Conservation (phyloP, 2,797 vertebrate species). For the Euthynnus affinis region DNA sequence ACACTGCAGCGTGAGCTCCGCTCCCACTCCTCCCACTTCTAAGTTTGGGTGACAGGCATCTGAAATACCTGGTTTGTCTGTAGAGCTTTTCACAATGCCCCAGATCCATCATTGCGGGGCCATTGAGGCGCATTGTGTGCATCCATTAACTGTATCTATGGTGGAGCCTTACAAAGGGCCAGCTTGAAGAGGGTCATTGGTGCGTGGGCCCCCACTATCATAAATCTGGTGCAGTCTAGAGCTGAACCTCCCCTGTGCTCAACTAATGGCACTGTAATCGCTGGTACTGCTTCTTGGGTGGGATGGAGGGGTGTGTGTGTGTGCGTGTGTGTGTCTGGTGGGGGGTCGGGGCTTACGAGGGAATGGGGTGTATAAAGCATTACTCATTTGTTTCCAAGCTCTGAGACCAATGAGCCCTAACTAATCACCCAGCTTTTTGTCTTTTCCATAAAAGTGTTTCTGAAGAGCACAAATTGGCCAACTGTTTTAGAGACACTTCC, state of each 20-base stretch:
- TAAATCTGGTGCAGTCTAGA: conserved; percentile 80
- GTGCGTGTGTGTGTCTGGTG: conserved; percentile 11
- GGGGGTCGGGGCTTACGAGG: conserved; percentile 38
- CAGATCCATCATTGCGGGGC: conserved; percentile 78
- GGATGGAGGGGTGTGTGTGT: conserved; percentile 36
- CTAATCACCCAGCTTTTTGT: conserved; percentile 75
- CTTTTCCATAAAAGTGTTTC: conserved; percentile 67
- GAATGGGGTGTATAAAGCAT: conserved; percentile 43
- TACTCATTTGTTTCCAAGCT: conserved; percentile 71
- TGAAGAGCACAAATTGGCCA: conserved; percentile 63
- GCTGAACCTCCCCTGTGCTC: conserved; percentile 75
- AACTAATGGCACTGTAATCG: conserved; percentile 79
- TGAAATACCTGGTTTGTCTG: conserved; percentile 72
- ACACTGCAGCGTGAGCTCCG: conserved; percentile 27
- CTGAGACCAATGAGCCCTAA: conserved; percentile 71
- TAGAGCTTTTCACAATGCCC: conserved; percentile 76
- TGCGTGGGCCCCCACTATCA: conserved; percentile 75
- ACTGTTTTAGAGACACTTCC: conserved; percentile 64
- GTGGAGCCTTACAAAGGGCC: conserved; percentile 75
- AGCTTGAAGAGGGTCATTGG: conserved; percentile 78
- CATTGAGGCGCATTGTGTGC: conserved; percentile 76
- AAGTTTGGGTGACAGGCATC: conserved; percentile 62
- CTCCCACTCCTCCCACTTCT: conserved; percentile 52
- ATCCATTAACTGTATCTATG: conserved; percentile 82
- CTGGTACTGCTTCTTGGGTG: conserved; percentile 72